phyloP scores from a whole-genome alignment of 2,888 invertebrate species.

The Dioctria rufipes region DNA sequence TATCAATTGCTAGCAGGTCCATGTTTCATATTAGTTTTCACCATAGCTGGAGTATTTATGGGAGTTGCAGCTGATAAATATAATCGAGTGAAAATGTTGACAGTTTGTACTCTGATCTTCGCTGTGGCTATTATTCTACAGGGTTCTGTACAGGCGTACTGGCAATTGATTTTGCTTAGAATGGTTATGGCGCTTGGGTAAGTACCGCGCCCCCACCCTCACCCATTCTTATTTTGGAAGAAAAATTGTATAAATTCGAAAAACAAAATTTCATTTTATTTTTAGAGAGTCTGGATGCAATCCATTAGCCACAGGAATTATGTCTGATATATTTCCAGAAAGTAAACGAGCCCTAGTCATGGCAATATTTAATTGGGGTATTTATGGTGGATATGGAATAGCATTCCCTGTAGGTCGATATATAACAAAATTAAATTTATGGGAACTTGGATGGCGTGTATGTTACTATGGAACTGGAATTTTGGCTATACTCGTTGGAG shows the following conservation, averaged over 20 bases:
- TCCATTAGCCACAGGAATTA: conserved; percentile 87
- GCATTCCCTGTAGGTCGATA: conserved; percentile 94
- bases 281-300: conserved; percentile 88
- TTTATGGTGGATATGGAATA: conserved; percentile 94
- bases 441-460: conserved; percentile 86
- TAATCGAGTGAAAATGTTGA: conserved; percentile 82
- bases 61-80: conserved; percentile 87
- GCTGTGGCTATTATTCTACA: conserved; percentile 88
- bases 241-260: conserved; percentile 18
- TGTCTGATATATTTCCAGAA: conserved; percentile 86
- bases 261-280: conserved; percentile 54
- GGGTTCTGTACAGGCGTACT: conserved; percentile 87
- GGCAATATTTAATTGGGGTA: conserved; percentile 96
- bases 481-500: conserved; percentile 80
- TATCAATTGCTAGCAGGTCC: conserved; percentile 95
- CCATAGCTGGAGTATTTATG: conserved; percentile 87
- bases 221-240: neutral
- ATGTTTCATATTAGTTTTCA: conserved; percentile 92
- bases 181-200: conserved; percentile 90
- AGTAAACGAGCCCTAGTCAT: conserved; percentile 88
- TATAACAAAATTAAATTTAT: conserved; percentile 81
- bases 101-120: conserved; percentile 85
- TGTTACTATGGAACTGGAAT: conserved; percentile 87
- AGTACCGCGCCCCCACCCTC: conserved; percentile 60
- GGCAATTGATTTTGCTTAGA: conserved; percentile 89